Conservation (phyloP, 2,797 vertebrate genomes). For the Leptatherina wallacei region DNA sequence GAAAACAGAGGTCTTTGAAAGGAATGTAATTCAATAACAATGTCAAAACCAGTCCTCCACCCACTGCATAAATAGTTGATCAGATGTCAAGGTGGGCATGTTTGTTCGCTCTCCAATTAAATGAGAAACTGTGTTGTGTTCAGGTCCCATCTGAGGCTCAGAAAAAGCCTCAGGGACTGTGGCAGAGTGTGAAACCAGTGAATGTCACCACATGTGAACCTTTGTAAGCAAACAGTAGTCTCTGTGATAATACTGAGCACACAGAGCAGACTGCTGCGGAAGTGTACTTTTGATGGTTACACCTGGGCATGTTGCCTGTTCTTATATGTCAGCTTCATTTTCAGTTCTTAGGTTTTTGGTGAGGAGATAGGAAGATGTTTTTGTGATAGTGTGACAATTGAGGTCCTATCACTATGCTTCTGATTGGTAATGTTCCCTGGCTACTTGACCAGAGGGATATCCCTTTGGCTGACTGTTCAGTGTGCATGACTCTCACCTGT, state of each 20-base stretch:
- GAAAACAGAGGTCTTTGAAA: slow-evolving; percentile 7
- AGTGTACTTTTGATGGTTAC: slow-evolving; percentile 1
- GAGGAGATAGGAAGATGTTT: too few species aligned
- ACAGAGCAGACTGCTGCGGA: slow-evolving; percentile 19
- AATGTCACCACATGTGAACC: slow-evolving; percentile 55
- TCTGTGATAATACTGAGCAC: slow-evolving; percentile 45
- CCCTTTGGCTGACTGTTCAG: too few species aligned
- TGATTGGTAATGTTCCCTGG: too few species aligned
- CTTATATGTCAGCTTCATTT: not conserved
- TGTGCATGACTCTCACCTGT: too few species aligned
- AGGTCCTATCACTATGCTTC: too few species aligned
- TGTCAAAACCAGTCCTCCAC: slow-evolving; percentile 15
- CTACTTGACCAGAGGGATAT: too few species aligned
- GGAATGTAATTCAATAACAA: slow-evolving; percentile 14
- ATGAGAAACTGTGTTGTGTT: slow-evolving; percentile 48
- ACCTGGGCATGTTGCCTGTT: not conserved
- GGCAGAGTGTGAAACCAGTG: slow-evolving; percentile 56
- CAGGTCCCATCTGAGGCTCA: slow-evolving; percentile 19
- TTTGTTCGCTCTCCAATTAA: slow-evolving; percentile 58
- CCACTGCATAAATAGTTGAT: slow-evolving; percentile 61
- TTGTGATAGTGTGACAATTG: too few species aligned
- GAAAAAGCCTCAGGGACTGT: slow-evolving; percentile 35
- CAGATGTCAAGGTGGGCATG: slow-evolving; percentile 61
- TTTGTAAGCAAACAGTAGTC: slow-evolving; percentile 56
- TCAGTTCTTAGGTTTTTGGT: not conserved